phyloP scores from a whole-genome alignment of 2,113 vertebrate species.

The Hassar affinis region DNA sequence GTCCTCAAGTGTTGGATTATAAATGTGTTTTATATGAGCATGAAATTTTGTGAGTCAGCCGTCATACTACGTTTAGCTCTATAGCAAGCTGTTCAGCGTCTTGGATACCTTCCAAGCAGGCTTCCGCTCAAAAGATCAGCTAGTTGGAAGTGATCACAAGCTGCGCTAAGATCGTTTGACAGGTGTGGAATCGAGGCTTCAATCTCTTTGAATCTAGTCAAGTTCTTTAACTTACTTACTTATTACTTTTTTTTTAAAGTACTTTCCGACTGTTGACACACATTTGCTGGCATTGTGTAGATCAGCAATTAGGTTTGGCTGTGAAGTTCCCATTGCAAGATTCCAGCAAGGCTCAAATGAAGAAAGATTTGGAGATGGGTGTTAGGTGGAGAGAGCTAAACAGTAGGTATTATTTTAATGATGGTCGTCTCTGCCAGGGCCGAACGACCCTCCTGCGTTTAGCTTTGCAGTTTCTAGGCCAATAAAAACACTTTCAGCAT shows the following conservation, averaged over 20 bases:
- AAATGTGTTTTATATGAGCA: conserved; percentile 7
- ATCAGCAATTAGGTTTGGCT: conserved; percentile 1
- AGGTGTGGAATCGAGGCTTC: not conserved
- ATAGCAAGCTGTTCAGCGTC: conserved; percentile 9
- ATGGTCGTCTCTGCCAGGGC: conserved; percentile 22
- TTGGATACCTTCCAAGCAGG: conserved; percentile 20
- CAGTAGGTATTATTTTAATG: conserved; percentile 50
- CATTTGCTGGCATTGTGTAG: conserved; percentile 2
- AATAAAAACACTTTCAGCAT: conserved; percentile 33
- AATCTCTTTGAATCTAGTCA: conserved; percentile 11
- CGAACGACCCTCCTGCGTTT: conserved; percentile 23
- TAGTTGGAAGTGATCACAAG: conserved; percentile 7
- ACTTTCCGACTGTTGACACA: conserved; percentile 4
- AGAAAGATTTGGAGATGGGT: not conserved
- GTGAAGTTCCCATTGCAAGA: not conserved
- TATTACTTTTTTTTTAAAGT: not conserved
- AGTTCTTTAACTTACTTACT: not conserved
- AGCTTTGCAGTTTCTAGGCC: conserved; percentile 7
- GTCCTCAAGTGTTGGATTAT: not conserved
- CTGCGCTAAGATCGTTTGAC: not conserved
- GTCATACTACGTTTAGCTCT: not conserved
- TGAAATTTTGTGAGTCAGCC: conserved; percentile 15
- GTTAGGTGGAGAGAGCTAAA: not conserved
- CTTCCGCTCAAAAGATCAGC: not conserved
- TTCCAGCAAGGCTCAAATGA: not conserved